A percentile compares a stretch with the other conserved stretches of the same genome.
These are phyloP conservation scores for Taeniopygia guttata DNA, from an alignment of 2,797 vertebrate genomes.

Conservation along the genomic window DNA sequence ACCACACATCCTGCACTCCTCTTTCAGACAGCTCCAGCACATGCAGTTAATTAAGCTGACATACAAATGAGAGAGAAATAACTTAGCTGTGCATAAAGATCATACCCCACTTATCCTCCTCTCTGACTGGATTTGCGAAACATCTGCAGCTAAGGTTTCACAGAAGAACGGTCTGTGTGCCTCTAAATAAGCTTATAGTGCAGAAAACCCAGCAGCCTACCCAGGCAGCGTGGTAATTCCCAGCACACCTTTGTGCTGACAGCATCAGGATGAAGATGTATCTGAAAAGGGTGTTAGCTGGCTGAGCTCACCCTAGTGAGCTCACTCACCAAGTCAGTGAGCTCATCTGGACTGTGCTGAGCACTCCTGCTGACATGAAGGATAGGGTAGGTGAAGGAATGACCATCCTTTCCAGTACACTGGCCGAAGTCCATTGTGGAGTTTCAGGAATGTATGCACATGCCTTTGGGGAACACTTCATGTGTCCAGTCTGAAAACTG, in stretches of 20 bases:
- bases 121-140: not conserved
- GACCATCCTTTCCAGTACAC: not conserved
- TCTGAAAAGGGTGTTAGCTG: not conserved
- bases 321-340: not conserved
- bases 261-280: not conserved
- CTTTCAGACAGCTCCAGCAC: fast-evolving
- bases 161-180: not conserved
- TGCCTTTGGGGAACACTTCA: not conserved
- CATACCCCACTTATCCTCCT: fast-evolving
- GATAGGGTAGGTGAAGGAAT: not conserved
- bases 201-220: not conserved
- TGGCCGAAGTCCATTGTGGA: not conserved
- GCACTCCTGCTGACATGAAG: not conserved
- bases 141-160: not conserved
- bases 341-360: not conserved
- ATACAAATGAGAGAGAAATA: not conserved
- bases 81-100: not conserved
- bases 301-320: not conserved
- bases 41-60: not conserved
- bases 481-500: not conserved
- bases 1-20: not conserved
- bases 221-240: not conserved
- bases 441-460: fast-evolving
- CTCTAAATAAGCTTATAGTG: not conserved
- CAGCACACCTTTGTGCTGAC: not conserved